These are phyloP conservation scores for Odontesthes bonariensis DNA, from an alignment of 2,113 vertebrate species.

Conservation along the genomic window DNA sequence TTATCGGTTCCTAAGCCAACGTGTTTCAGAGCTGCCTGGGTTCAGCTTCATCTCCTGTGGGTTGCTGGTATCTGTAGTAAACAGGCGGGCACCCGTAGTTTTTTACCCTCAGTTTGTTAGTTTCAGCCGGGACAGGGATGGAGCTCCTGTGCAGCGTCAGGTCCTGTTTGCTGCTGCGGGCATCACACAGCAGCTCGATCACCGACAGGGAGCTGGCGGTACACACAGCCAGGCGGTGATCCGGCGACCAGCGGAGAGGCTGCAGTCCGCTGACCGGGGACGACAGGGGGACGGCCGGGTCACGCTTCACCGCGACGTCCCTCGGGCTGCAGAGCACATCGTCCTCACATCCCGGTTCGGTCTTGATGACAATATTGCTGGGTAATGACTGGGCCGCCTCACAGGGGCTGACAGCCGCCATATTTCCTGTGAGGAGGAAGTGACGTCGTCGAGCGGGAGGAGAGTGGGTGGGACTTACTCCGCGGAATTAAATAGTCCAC, in stretches of 20 bases:
- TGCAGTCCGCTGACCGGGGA: constrained; percentile 89
- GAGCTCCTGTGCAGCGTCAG: constrained; percentile 90
- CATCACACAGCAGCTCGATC: constrained; percentile 91
- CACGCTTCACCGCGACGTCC: constrained; percentile 77
- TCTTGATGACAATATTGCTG: constrained; percentile 39
- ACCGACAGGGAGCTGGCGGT: constrained; percentile 87
- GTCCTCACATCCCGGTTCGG: constrained; percentile 57
- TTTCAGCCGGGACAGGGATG: constrained; percentile 83
- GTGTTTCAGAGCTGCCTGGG: not conserved
- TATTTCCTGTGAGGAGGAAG: constrained; percentile 72
- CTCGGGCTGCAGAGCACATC: constrained; percentile 1
- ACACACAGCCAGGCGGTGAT: constrained; percentile 91
- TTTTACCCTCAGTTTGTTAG: constrained; percentile 85
- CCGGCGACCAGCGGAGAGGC: constrained; percentile 92
- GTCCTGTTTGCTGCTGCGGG: constrained; percentile 86
- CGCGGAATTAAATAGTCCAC: not conserved
- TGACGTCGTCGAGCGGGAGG: constrained; percentile 34
- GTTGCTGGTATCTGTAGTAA: not conserved
- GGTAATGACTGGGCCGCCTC: not conserved
- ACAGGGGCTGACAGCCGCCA: constrained; percentile 73
- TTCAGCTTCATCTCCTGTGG: too few relatives aligned
- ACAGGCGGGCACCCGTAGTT: not conserved
- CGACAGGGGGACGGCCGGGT: constrained; percentile 87
- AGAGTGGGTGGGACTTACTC: constrained; percentile 52
- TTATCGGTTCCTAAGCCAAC: too few relatives aligned